A percentile compares a stretch with the other conserved stretches of the same genome.
Evolutionary conservation across 30 jellyfish, hydroid and myxozoan genomes (phyloP).

Genomic region (Catostylus mosaicus): DNA sequence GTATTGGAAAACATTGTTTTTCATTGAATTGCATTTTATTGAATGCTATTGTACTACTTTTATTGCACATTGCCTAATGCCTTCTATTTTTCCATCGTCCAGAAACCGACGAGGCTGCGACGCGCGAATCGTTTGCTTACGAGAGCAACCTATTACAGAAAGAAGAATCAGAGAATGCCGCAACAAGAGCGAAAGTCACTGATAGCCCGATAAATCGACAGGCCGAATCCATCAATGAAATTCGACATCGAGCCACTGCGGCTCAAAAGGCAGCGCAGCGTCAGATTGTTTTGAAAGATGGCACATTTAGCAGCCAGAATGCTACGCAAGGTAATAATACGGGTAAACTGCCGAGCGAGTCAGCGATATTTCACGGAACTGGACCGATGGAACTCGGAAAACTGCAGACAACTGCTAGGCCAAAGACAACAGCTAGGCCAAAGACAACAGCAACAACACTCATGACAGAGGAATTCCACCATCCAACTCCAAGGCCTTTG

Average conservation of each 20-base stretch:
- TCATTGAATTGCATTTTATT: no score
- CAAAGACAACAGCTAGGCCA: neutral
- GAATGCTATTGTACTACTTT: no score
- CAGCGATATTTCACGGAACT: neutral
- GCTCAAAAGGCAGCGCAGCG: conserved; percentile 68
- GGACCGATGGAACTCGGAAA: neutral
- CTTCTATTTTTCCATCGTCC: no score
- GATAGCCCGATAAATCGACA: conserved; percentile 65
- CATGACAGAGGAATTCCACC: conserved; percentile 25
- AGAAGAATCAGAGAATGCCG: conserved; percentile 42
- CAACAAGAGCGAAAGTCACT: conserved; percentile 44
- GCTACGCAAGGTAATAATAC: neutral
- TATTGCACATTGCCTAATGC: no score
- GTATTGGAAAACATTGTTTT: no score
- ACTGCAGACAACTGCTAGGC: conserved; percentile 2
- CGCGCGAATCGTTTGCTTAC: conserved; percentile 24
- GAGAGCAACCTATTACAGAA: conserved; percentile 38
- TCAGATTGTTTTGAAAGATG: conserved; percentile 21
- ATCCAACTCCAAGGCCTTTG: conserved; percentile 57
- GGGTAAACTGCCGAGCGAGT: neutral
- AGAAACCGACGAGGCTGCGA: neutral
- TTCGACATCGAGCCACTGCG: conserved; percentile 46
- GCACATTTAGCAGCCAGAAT: neutral
- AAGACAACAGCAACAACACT: conserved; percentile 29
- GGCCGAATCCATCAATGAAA: conserved; percentile 59